Evolutionary conservation across 2,797 vertebrate genomes (phyloP), one percentile per base, ranked within the genome.

Genomic region (Dermochelys coriacea): DNA sequence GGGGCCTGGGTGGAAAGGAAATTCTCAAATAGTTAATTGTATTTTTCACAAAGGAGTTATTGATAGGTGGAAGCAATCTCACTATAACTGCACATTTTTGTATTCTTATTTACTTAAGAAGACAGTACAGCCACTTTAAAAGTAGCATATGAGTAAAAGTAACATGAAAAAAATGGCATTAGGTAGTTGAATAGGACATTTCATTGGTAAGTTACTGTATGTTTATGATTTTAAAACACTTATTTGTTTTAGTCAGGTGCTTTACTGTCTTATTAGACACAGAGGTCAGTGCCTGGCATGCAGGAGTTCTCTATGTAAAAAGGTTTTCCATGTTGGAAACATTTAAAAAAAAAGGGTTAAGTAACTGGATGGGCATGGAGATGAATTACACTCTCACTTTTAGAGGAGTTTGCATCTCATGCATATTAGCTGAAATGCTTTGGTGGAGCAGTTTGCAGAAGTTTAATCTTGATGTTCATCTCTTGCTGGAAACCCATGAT

Each of bases 41-140:
- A 1, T 88, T 41, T 41, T 94, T 87, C n/a, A 49, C 19, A 82
- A 59, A 90, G 23, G 9, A 71, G 3, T 55, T 89, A 34, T 3
- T 1, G 74, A 0, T 80, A 89, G 89, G 61, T 25, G 51, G 50
- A 54, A 68, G 15, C 49, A 59, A 25, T 31, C 11, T 82, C 59
- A 41, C 45, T 45, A 3, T 86, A 41, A 78, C 18, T 80, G 6
- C 52, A 23, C 23, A 4, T 64, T 50, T 80, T 94, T 51, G 12
- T 12, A 4, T 64, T 86, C 55, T 86, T 85, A 12, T 8, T 23
- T 34, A 55, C 15, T 96, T 93, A 85, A 41, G 50, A 86, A 71
- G n/a, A 79, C 93, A 74, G 82, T 88, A 12, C n/a, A 52, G 14
- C n/a, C n/a, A 51, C 54, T 86, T 85, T 86, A 59, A 83, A 93